phyloP scores from a whole-genome alignment of 2,797 vertebrate species.

The Peromyscus aztecus region DNA sequence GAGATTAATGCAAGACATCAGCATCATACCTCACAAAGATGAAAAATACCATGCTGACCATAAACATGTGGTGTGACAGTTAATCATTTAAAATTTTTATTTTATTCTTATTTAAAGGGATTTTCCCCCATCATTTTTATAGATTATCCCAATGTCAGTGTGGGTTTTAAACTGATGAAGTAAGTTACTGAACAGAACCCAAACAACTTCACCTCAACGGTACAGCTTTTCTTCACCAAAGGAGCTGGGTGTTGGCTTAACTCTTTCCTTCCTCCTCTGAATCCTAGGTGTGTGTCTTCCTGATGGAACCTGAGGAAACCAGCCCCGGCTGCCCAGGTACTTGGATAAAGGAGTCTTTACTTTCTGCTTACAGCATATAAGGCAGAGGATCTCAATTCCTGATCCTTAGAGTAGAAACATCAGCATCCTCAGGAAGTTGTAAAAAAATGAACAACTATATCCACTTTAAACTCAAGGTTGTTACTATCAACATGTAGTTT shows the following conservation, averaged over 20 bases:
- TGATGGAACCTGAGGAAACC: neutral
- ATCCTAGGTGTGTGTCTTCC: neutral
- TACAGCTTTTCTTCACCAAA: neutral
- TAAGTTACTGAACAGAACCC: constrained; percentile 10
- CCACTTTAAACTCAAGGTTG: neutral
- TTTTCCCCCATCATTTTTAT: neutral
- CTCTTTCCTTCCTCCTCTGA: neutral
- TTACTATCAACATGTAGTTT: neutral
- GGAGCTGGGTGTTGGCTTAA: neutral
- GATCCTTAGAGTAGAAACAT: neutral
- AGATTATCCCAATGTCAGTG: neutral
- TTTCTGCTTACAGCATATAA: neutral
- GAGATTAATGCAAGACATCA: neutral
- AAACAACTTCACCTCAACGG: neutral
- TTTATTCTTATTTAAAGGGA: neutral
- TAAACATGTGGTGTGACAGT: neutral
- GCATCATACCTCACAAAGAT: neutral
- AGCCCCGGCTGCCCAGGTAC: neutral
- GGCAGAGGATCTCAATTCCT: neutral
- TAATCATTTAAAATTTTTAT: neutral
- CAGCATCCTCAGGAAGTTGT: neutral
- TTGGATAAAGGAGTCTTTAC: neutral
- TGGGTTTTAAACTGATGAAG: constrained; percentile 38
- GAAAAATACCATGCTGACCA: neutral
- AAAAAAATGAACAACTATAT: neutral